Percentiles rank a stretch among this genome's conserved stretches.
Evolutionary conservation across 2,113 vertebrate genomes (phyloP).

Genomic region (Aegotheles bennettii): DNA sequence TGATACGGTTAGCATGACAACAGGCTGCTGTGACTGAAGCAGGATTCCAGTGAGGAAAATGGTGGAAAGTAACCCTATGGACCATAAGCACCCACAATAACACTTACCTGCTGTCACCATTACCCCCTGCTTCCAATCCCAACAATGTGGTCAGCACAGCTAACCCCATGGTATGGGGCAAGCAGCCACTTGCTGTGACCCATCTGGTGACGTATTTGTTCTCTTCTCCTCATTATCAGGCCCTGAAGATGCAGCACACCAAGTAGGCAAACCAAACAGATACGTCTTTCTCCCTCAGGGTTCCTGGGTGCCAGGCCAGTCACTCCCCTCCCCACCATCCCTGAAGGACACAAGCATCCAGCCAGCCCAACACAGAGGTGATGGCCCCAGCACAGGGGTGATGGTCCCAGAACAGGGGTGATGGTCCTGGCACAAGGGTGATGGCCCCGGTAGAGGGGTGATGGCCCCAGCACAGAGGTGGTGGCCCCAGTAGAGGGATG

Average conservation of each 20-base stretch:
- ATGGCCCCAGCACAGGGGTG: neutral
- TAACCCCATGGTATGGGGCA: too few relatives aligned
- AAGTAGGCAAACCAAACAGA: neutral
- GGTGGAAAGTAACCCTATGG: neutral
- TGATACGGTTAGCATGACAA: neutral
- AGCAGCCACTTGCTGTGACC: too few relatives aligned
- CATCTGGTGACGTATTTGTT: rapidly evolving
- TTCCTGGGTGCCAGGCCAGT: rapidly evolving
- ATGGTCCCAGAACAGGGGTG: neutral
- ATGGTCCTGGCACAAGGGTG: neutral
- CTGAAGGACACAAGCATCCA: neutral
- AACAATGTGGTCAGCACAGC: rapidly evolving
- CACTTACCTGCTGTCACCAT: neutral
- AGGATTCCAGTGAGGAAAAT: neutral
- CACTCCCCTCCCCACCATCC: too few relatives aligned
- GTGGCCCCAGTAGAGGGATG: neutral
- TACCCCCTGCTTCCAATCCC: rapidly evolving
- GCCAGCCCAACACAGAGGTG: neutral
- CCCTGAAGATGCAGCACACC: neutral
- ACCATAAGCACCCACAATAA: neutral
- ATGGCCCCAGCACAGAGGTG: neutral
- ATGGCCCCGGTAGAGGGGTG: neutral
- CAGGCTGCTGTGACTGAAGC: neutral
- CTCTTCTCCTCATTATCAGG: neutral
- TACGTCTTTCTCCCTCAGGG: neutral